Evolutionary conservation across 2,113 vertebrate species (phyloP).

Genomic region (Pluvianellus socialis): DNA sequence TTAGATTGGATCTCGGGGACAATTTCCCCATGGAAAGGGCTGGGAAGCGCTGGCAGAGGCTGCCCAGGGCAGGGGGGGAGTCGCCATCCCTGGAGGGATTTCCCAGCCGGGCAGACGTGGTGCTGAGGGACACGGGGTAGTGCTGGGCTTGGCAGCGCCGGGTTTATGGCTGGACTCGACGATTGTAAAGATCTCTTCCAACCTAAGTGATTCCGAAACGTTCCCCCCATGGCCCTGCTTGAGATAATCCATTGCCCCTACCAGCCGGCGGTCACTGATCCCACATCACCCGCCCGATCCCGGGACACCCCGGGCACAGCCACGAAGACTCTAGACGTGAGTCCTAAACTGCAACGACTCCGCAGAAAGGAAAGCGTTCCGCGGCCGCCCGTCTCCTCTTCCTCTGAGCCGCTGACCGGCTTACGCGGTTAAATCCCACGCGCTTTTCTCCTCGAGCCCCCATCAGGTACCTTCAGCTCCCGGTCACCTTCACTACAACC

Average conservation of each 20-base stretch:
- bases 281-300: background rate
- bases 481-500: background rate
- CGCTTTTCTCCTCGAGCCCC: background rate
- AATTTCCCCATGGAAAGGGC: too few relatives aligned
- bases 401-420: background rate
- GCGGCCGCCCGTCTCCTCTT: fast-evolving
- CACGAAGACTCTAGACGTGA: fast-evolving
- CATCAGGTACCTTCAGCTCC: background rate
- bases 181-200: too few relatives aligned
- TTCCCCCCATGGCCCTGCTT: background rate
- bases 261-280: background rate
- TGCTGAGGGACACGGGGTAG: too few relatives aligned
- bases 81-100: too few relatives aligned
- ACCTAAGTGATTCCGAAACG: background rate
- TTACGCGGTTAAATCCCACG: background rate
- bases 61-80: too few relatives aligned
- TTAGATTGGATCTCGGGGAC: too few relatives aligned
- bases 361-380: background rate
- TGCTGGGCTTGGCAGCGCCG: too few relatives aligned
- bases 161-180: too few relatives aligned
- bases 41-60: too few relatives aligned
- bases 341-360: background rate
- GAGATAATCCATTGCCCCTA: too few relatives aligned
- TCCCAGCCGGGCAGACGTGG: too few relatives aligned
- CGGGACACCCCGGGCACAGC: fast-evolving